phyloP scores from a whole-genome alignment of 1,140 invertebrate genomes.

The Heliconius hewitsoni region DNA sequence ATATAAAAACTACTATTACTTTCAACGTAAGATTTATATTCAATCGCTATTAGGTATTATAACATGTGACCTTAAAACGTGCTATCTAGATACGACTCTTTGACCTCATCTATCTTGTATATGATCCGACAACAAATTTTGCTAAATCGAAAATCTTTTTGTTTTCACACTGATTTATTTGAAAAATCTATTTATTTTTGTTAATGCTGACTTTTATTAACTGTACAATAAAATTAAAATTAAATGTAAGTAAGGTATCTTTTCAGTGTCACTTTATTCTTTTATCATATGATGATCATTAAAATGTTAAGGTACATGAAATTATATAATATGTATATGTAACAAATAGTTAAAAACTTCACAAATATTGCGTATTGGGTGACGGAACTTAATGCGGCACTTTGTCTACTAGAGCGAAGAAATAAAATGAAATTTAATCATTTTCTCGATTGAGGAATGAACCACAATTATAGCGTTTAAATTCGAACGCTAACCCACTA shows the following conservation, averaged over 20 bases:
- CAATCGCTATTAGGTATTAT: slow-evolving; percentile 6
- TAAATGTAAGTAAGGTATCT: not conserved
- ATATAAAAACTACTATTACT: no score
- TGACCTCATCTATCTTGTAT: not conserved
- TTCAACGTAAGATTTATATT: not conserved
- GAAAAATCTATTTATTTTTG: not conserved
- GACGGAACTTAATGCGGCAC: no score
- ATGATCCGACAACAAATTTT: not conserved
- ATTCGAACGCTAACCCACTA: no score
- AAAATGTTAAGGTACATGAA: no score
- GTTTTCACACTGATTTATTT: not conserved
- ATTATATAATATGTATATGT: no score
- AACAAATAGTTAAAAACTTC: no score
- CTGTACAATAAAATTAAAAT: not conserved
- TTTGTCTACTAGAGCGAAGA: no score
- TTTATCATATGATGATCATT: no score
- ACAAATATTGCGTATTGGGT: no score
- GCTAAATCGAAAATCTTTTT: not conserved
- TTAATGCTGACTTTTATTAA: not conserved
- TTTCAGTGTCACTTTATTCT: not conserved
- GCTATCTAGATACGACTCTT: not conserved
- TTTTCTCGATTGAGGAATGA: no score
- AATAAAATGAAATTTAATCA: no score
- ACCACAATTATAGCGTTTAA: no score
- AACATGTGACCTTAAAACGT: not conserved